These are phyloP conservation scores for Pan troglodytes DNA, from an alignment of 2,113 vertebrate species.

Conservation along the genomic window NHGRI_mPanTro3-v2.1_pri NC_072408.2:116115501-116116000, in stretches of 20 bases:
- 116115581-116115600: neutral
- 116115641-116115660: constrained; percentile 2
- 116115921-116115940: neutral
- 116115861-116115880: neutral
- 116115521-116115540: constrained; percentile 58
- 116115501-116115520: constrained; percentile 35
- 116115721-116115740: neutral
- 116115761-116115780: fast-evolving
- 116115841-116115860: neutral
- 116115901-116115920: neutral
- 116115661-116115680: constrained; percentile 5
- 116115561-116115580: neutral
- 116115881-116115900: fast-evolving
- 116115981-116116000: neutral
- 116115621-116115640: neutral
- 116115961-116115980: no score
- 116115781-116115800: neutral
- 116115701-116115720: neutral
- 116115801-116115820: neutral
- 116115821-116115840: neutral
- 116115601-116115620: neutral
- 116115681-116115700: neutral
- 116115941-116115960: fast-evolving
- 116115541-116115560: neutral
- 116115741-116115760: neutral